phyloP scores from a whole-genome alignment of 1,140 invertebrate species.

The Drosophila orosa region DNA sequence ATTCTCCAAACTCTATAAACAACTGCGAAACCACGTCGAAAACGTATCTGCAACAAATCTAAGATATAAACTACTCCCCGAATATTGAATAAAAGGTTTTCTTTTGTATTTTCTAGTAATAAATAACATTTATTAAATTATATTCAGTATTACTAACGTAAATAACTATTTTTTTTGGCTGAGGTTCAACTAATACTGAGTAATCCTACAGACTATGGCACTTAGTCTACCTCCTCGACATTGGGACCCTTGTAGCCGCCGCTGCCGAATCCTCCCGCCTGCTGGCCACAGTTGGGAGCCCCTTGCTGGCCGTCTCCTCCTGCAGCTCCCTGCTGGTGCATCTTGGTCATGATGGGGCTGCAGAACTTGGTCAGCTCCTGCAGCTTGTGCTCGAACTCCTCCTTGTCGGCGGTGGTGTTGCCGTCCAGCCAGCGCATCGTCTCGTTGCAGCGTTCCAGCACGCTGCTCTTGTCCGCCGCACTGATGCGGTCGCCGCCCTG shows the following conservation, averaged over 20 bases:
- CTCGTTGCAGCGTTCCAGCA: constrained; percentile 86
- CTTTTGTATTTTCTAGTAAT: background rate
- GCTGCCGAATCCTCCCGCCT: constrained; percentile 2
- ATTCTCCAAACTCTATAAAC: background rate
- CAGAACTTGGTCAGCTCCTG: constrained; percentile 86
- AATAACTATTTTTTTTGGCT: background rate
- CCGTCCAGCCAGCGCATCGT: constrained; percentile 87
- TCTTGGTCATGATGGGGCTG: constrained; percentile 86
- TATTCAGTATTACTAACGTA: background rate
- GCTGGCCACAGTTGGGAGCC: background rate
- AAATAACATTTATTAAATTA: constrained; percentile 9
- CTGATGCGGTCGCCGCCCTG: constrained; percentile 84
- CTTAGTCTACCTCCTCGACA: constrained; percentile 7
- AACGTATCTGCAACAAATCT: background rate
- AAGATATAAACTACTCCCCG: too few relatives aligned
- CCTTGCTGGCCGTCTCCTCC: background rate
- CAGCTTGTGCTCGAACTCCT: constrained; percentile 88
- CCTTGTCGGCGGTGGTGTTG: constrained; percentile 87
- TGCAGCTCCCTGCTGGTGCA: constrained; percentile 81
- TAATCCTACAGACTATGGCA: background rate
- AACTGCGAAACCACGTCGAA: background rate
- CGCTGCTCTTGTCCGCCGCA: constrained; percentile 55
- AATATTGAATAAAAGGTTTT: background rate
- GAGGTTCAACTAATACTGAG: constrained; percentile 2
- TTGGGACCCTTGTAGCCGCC: constrained; percentile 1